Base-by-base conservation (phyloP, 2,888 invertebrate genomes). In the Drosophila phalerata region DNA sequence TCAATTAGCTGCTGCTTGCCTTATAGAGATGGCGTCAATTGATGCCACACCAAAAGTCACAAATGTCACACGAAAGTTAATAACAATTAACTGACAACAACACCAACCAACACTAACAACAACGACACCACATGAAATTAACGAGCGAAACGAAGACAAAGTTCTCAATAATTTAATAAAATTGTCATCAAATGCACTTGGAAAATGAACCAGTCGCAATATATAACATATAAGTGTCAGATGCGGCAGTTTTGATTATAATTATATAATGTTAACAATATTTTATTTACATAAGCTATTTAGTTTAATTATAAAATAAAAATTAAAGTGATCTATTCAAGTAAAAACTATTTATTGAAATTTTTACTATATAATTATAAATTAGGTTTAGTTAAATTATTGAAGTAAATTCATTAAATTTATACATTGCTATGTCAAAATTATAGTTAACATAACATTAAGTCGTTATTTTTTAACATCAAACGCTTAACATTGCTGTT, bases 1-100 rank as follows among this genome's bases (percentile, higher is more conserved):
- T 81, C 89, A 85, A 85, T 85, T 85, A 80, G 73, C 64, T 34
- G 62, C 37, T 30, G 22, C 6, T 30, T 25, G 60, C 53, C 34
- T 25, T 17, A 8, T 34, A 9, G 52, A 56, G 55, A 32, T 56
- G 55, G 81, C 74, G 78, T 72, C 79, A 89, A 87, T 85, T 89
- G 89, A 69, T 74, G 47, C 76, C 84, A 87, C 88, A 76, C 85
- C 83, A 73, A 68, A 52, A 85, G 84, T 88, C 89, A 87, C 89
- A 84, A 79, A 88, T 84, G 84, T 84, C 84, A 84, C 90, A 81
- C 82, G 73, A 86, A 89, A 88, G 81, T 88, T 88, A 89, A 89
- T 88, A 89, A 77, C 87, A 88, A 87, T 86, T 81, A 86, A 89
- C 69, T 63, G 57, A 45, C 48, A 45, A 8, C 51, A 57, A 48